Base-by-base conservation (phyloP, 2,797 vertebrate genomes). In the Malurus splendens region DNA sequence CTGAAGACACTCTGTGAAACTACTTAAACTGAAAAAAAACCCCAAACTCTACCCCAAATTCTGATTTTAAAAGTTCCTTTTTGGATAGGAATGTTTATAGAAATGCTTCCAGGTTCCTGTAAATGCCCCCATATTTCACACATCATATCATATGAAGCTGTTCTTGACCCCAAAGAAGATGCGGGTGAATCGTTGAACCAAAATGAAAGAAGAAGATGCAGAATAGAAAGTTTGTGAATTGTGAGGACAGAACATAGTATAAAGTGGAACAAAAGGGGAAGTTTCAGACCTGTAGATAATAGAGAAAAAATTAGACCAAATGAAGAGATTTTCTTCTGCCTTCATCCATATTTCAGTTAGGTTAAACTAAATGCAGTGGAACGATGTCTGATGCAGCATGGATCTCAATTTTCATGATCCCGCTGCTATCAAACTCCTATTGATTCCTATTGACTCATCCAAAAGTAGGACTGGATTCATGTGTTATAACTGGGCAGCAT, bases 31-130 rank as follows among this genome's bases (percentile, higher is more conserved):
- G 62, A 30, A 66, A 78, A 70, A 65, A 55, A 42, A 14, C 0
- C 10, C 41, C 48, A 1, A 42, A 10, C n/a, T 20, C 8, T 65
- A 32, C 14, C 20, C 24, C 59, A n/a, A 87, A 86, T 80, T 90
- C 47, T 75, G 44, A 41, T 65, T 87, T 80, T 30, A 20, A n/a
- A 56, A 33, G 54, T 32, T 84, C 28, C 18, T 81, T 61, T 73
- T 76, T 89, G 81, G 44, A 84, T 82, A 87, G 91, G 44, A 73
- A 92, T 79, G 38, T 27, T 88, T 75, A 56, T 30, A 76, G 87
- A 90, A 93, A 85, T 45, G 65, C 73, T 90, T 90, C 82, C 66
- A 77, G 42, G 42, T 97, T 97, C 96, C 94, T 97, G 97, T 97
- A 98, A 98, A 95, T 96, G 94, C 94, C 96, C 94, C 94, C 90